phyloP scores from a whole-genome alignment of 2,888 invertebrate genomes.

The Lamellibrachia columna region DNA sequence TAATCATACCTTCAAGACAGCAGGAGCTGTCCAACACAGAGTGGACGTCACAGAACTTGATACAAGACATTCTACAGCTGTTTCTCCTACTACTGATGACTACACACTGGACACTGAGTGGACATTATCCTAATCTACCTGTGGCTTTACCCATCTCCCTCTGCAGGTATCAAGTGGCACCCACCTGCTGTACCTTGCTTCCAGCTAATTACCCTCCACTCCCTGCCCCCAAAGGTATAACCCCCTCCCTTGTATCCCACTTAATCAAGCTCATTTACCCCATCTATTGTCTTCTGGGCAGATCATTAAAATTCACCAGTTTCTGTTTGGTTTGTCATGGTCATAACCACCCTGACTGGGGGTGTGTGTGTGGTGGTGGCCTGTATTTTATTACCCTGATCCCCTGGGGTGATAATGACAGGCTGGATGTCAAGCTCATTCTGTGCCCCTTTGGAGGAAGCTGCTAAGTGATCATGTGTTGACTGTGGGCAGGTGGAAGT shows the following conservation, averaged over 20 bases:
- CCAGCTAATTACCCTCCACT: neutral
- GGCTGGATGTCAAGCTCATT: neutral
- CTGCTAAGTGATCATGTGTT: neutral
- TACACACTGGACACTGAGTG: neutral
- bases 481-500: neutral
- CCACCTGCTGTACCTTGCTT: neutral
- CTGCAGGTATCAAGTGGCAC: slow-evolving; percentile 4
- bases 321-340: neutral
- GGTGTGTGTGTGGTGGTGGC: neutral
- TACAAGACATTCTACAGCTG: neutral
- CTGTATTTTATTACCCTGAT: neutral
- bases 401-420: neutral
- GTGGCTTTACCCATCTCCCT: neutral
- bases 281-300: neutral
- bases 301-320: neutral
- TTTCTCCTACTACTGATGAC: neutral
- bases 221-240: neutral
- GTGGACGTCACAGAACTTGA: neutral
- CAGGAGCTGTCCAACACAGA: neutral
- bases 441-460: neutral
- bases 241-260: neutral
- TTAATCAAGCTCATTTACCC: slow-evolving; percentile 11
- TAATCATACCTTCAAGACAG: neutral
- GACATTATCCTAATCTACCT: neutral
- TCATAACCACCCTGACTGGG: neutral